Conservation (phyloP, 2,113 vertebrate species). For the Bettongia penicillata region DNA sequence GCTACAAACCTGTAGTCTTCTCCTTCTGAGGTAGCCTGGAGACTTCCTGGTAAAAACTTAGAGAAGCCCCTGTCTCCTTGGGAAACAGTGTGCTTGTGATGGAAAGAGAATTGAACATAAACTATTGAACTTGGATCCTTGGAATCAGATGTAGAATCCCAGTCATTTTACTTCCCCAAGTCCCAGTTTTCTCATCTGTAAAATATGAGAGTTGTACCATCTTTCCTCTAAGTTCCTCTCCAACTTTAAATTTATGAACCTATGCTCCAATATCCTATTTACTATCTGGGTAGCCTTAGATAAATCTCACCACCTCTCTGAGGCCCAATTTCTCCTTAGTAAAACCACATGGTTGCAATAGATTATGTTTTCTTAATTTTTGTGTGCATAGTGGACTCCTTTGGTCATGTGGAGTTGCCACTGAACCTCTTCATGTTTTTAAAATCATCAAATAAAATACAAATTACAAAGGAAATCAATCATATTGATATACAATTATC, state of each 20-base stretch:
- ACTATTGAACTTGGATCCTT: neutral
- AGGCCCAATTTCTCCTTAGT: neutral
- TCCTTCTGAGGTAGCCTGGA: neutral
- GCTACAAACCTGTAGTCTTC: neutral
- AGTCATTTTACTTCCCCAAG: neutral
- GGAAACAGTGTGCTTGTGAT: neutral
- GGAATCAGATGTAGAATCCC: neutral
- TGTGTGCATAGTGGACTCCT: neutral
- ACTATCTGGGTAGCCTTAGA: neutral
- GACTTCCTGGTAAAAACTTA: neutral
- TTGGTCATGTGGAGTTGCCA: neutral
- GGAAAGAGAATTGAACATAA: neutral
- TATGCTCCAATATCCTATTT: neutral
- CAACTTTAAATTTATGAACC: neutral
- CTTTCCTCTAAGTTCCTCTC: neutral
- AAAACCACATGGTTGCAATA: neutral
- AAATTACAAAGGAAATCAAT: neutral
- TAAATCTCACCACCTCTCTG: neutral
- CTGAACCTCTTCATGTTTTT: neutral
- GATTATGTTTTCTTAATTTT: neutral
- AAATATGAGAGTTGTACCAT: neutral
- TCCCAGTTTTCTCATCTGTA: neutral
- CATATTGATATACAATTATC: neutral
- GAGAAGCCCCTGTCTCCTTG: neutral
- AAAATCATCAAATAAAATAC: neutral